Conservation (phyloP, 2,797 vertebrate genomes). For the Valencia hispanica region DNA sequence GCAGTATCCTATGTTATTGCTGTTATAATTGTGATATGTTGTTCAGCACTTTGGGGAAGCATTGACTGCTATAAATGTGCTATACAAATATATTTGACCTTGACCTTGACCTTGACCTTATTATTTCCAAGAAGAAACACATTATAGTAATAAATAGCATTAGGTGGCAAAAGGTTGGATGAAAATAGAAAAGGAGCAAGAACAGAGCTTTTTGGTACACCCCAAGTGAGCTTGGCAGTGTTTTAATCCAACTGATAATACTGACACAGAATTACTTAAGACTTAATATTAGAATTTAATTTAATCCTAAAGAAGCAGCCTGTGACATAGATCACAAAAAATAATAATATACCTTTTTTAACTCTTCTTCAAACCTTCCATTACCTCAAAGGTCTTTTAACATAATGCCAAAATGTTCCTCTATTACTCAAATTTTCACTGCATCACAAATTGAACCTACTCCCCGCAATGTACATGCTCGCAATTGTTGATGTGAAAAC, state of each 20-base stretch:
- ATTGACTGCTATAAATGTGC: no score
- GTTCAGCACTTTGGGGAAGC: no score
- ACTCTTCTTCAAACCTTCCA: background rate
- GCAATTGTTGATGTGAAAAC: slow-evolving; percentile 17
- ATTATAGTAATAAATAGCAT: background rate
- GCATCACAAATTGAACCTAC: slow-evolving; percentile 20
- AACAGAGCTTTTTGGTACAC: background rate
- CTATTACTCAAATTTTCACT: slow-evolving; percentile 14
- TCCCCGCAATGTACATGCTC: slow-evolving; percentile 20
- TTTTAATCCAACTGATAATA: background rate
- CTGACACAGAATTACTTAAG: background rate
- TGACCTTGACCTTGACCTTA: no score
- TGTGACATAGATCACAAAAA: background rate
- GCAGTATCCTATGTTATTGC: no score
- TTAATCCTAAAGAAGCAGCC: background rate
- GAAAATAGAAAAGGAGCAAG: background rate
- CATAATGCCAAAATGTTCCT: background rate
- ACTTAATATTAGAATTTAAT: background rate
- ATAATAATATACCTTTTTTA: background rate
- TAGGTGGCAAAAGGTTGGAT: background rate
- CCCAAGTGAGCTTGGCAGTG: background rate
- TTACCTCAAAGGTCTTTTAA: background rate
- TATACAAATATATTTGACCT: no score
- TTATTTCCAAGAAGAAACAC: background rate
- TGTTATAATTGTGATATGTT: no score